These are phyloP conservation scores for Thomomys bottae DNA, from an alignment of 2,113 vertebrate genomes.

Conservation along the genomic window DNA sequence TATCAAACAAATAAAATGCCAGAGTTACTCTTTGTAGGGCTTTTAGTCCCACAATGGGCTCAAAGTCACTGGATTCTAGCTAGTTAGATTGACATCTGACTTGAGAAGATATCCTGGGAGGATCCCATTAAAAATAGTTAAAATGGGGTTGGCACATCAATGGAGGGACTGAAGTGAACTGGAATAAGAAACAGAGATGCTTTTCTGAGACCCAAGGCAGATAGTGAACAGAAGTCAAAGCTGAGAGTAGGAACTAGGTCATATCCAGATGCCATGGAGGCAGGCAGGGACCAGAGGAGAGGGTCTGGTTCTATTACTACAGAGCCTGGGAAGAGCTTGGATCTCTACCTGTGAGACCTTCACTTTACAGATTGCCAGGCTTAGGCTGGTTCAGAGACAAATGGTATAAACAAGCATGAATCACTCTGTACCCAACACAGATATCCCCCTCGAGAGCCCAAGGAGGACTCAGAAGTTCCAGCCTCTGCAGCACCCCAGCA, in stretches of 20 bases:
- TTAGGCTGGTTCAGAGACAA: background rate
- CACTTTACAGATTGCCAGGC: too few species aligned
- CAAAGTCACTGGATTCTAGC: too few species aligned
- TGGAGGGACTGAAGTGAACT: background rate
- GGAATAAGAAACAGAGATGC: background rate
- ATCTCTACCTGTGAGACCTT: accelerated
- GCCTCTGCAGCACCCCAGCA: background rate
- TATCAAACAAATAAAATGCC: background rate
- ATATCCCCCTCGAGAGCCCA: background rate
- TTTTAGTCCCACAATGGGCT: background rate
- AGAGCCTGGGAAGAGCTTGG: accelerated
- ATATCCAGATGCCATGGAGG: background rate
- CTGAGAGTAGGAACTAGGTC: background rate
- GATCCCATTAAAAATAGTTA: background rate
- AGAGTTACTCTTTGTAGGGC: background rate
- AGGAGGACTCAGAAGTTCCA: background rate
- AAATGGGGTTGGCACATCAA: background rate
- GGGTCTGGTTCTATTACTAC: too few species aligned
- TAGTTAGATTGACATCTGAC: background rate
- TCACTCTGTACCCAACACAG: background rate
- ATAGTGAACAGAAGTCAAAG: slow-evolving; percentile 11
- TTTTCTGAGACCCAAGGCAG: background rate
- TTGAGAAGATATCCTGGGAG: background rate
- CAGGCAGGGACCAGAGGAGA: background rate
- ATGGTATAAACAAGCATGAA: background rate